Evolutionary conservation across 1,140 invertebrate species (phyloP).

Genomic region (Eciton burchellii): DNA sequence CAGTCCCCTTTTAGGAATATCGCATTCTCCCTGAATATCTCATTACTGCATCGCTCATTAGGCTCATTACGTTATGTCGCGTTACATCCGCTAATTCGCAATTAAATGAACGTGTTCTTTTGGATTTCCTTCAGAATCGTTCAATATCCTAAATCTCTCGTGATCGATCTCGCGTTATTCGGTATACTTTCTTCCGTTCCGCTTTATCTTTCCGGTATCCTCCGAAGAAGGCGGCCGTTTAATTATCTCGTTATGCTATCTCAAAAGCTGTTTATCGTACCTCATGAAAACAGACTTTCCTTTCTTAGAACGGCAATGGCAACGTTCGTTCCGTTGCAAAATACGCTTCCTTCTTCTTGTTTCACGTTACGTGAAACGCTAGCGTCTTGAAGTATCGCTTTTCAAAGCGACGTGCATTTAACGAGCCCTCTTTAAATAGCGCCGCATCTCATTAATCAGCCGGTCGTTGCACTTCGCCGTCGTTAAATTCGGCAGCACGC

Average conservation of each 20-base stretch:
- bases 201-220: neutral
- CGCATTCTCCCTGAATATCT: neutral
- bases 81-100: neutral
- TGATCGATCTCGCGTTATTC: neutral
- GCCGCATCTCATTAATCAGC: neutral
- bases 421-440: neutral
- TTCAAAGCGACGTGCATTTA: neutral
- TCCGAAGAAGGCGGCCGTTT: neutral
- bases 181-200: neutral
- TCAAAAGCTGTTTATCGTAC: neutral
- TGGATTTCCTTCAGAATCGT: no score
- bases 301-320: neutral
- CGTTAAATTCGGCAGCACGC: neutral
- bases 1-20: neutral
- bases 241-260: neutral
- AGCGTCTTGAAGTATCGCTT: neutral
- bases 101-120: neutral
- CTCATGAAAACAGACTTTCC: neutral
- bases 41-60: neutral
- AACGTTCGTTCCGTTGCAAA: neutral
- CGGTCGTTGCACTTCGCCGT: neutral
- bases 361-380: neutral
- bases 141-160: no score
- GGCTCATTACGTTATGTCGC: neutral
- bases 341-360: neutral